These are phyloP conservation scores for Trichechus manatus DNA, from an alignment of 2,113 vertebrate genomes.

Conservation along the genomic window DNA sequence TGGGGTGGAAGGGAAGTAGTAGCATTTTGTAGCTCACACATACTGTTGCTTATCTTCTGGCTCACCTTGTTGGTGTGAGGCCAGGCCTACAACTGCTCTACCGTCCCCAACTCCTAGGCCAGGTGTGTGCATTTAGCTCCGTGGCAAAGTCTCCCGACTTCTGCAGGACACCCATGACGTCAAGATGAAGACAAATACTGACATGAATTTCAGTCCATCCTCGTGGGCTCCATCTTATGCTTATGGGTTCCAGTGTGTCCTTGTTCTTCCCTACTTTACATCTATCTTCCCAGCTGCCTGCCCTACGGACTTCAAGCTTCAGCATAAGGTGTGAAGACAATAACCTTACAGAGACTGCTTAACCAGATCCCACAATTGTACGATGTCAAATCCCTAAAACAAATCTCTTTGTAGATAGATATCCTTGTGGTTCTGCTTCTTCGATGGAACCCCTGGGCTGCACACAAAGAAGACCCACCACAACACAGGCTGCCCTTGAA, in stretches of 20 bases:
- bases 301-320: neutral
- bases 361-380: neutral
- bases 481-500: neutral
- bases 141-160: neutral
- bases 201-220: neutral
- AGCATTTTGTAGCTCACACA: neutral
- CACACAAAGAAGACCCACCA: slow-evolving; percentile 17
- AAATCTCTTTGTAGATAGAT: neutral
- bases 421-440: neutral
- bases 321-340: neutral
- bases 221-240: neutral
- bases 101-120: neutral
- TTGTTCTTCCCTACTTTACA: neutral
- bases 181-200: neutral
- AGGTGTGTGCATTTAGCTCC: neutral
- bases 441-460: neutral
- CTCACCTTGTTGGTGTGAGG: neutral
- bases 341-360: neutral
- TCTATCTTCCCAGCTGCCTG: neutral
- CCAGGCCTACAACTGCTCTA: neutral
- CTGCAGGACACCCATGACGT: neutral
- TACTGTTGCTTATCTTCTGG: neutral
- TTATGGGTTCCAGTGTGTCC: neutral
- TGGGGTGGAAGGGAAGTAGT: neutral
- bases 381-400: neutral